Evolutionary conservation across 92 coral and sea anemone species (phyloP), one percentile per base, ranked within the genome.

Genomic region (Pocillopora grandis): DNA sequence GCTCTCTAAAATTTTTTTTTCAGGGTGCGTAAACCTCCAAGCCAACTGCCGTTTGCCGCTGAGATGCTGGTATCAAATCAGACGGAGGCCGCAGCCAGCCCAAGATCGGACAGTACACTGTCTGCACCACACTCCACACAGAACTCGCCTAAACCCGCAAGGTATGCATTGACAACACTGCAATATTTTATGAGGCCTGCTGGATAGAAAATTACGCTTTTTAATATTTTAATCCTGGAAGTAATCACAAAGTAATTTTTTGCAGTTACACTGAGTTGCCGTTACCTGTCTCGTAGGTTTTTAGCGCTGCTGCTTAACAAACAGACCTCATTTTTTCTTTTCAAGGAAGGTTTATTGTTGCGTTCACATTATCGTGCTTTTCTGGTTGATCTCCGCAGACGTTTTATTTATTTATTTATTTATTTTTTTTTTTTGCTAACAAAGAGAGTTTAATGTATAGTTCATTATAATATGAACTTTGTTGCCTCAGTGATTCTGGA

Each of bases 81-180:
- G 66, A 58, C 83, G 19, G 94, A 91, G 68, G 86, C 91, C 4
- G 81, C 92, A 62, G 93, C 92, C 16, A 94, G 98, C 84, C 98
- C 98, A 56, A 90, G 95, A 61, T 92, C 98, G 14, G 98, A 94
- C 37, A 89, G 90, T 62, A 90, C 90, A 35, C 82, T 94, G 35
- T 90, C 98, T 15, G 95, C 98, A 14, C 93, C 98, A 11, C 98
- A 94, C 75, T 94, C 98, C 4, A 87, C 91, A 52, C 98, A 94
- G 77, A 94, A 93, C 83, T 94, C 98, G 23, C 98, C 98, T 10
- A 94, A 94, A 80, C 94, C 92, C 37, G 82, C 94, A 48, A 94
- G 98, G 98, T 94, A 58, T 3, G 83, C 68, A 27, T 36, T 1
- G 36, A 16, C 56, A 15, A 31, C 10, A 68, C 52, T 42, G 8